Evolutionary conservation across 2,113 vertebrate genomes (phyloP).

Genomic region (Triplophysa siluroides): DNA sequence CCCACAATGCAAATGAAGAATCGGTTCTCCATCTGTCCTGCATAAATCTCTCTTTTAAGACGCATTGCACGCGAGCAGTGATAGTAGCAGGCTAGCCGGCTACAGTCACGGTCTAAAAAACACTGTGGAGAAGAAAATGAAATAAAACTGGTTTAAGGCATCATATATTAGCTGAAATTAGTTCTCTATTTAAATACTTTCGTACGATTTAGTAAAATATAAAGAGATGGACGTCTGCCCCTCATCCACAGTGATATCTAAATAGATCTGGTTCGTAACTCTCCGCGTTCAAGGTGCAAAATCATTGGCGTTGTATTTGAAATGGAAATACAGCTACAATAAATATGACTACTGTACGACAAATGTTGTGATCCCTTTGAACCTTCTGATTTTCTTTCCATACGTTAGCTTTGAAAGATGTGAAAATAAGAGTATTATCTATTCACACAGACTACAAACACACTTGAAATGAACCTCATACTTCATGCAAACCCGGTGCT

Average conservation of each 20-base stretch:
- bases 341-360: neutral
- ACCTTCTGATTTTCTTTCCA: conserved; percentile 6
- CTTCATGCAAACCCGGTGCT: conserved; percentile 21
- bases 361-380: conserved; percentile 46
- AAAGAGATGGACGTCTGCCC: conserved; percentile 16
- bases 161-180: conserved; percentile 57
- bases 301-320: conserved; percentile 26
- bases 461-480: neutral
- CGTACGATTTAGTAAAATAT: conserved; percentile 32
- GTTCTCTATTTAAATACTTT: conserved; percentile 39
- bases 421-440: conserved; percentile 17
- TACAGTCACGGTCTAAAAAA: conserved; percentile 53
- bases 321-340: neutral
- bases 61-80: neutral
- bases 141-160: conserved; percentile 68
- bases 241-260: conserved; percentile 49
- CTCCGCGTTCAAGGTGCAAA: conserved; percentile 60
- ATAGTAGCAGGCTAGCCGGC: neutral
- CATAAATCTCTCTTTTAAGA: conserved; percentile 40
- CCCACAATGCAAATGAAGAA: conserved; percentile 50
- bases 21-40: conserved; percentile 58
- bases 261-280: conserved; percentile 43
- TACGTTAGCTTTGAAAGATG: neutral
- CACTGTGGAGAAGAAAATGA: conserved; percentile 56
- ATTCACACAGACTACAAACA: conserved; percentile 23